These are phyloP conservation scores for Menidia beryllina DNA, from an alignment of 2,113 vertebrate genomes.

Conservation along the genomic window DNA sequence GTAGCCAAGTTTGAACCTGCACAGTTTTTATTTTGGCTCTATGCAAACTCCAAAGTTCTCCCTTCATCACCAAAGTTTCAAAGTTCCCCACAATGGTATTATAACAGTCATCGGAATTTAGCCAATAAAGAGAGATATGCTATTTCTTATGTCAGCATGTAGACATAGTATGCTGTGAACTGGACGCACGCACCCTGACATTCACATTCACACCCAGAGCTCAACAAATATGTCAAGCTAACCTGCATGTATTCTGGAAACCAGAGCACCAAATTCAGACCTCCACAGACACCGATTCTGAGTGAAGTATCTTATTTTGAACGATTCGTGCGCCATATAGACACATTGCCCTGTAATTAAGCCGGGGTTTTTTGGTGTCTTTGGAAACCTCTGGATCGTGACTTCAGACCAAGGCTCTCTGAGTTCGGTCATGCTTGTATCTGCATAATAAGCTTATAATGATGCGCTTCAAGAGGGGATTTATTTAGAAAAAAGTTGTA, in stretches of 20 bases:
- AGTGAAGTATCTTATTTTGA: slow-evolving; percentile 38
- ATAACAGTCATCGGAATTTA: neutral
- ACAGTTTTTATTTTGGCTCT: neutral
- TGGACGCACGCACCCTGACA: neutral
- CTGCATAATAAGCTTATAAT: slow-evolving; percentile 21
- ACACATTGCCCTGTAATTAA: slow-evolving; percentile 56
- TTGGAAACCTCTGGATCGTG: slow-evolving; percentile 43
- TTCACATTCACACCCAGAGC: slow-evolving; percentile 28
- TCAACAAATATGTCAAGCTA: slow-evolving; percentile 12
- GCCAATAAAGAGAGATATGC: neutral
- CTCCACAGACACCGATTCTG: slow-evolving; percentile 30
- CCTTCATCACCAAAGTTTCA: neutral
- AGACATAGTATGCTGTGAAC: neutral
- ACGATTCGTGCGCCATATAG: slow-evolving; percentile 31
- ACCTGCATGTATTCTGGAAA: slow-evolving; percentile 31
- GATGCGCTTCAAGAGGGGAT: slow-evolving; percentile 2
- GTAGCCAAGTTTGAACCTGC: neutral
- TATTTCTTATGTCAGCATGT: neutral
- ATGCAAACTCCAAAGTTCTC: neutral
- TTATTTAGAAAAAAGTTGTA: slow-evolving; percentile 11
- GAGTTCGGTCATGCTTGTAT: slow-evolving; percentile 14
- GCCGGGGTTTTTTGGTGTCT: slow-evolving; percentile 46
- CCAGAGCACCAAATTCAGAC: slow-evolving; percentile 12
- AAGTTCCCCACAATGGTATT: too few relatives aligned
- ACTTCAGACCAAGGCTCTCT: slow-evolving; percentile 29